phyloP scores from a whole-genome alignment of 2,113 vertebrate species.

The Budorcas taxicolor region DNA sequence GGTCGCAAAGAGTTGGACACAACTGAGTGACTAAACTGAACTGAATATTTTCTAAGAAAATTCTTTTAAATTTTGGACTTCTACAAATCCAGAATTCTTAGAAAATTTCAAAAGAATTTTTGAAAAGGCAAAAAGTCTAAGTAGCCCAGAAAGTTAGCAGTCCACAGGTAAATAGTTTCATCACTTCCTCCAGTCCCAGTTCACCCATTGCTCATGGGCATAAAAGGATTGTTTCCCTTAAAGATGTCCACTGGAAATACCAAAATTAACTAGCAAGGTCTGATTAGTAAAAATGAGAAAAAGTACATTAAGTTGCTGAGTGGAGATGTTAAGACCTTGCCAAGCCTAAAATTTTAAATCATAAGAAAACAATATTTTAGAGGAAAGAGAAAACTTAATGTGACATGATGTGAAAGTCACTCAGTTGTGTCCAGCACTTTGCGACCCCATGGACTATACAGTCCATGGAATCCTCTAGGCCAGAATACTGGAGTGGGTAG shows the following conservation, averaged over 20 bases:
- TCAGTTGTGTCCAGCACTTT: not conserved
- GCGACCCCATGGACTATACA: not conserved
- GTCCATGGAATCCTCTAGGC: not conserved
- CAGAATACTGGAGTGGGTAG: not conserved
- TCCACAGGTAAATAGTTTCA: not conserved
- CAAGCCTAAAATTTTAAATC: not conserved
- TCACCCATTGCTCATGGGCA: not conserved
- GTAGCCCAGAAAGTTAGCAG: not conserved
- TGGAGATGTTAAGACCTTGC: not conserved
- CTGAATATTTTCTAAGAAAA: not conserved
- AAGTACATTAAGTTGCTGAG: not conserved
- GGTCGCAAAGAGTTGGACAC: rapidly evolving
- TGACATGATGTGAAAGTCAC: rapidly evolving
- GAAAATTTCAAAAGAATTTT: not conserved
- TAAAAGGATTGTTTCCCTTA: not conserved
- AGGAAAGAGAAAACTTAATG: not conserved
- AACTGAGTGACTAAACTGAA: not conserved
- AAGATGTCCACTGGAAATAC: not conserved
- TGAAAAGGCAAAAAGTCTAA: not conserved
- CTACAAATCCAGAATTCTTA: not conserved
- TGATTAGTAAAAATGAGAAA: not conserved
- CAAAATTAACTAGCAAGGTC: not conserved
- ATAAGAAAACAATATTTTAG: not conserved
- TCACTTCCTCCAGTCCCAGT: not conserved
- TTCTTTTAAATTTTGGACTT: not conserved